Percentiles rank a stretch among this genome's conserved stretches.
Evolutionary conservation across 2,888 invertebrate species (phyloP).

Genomic region (Ichneumoninae sp.): DNA sequence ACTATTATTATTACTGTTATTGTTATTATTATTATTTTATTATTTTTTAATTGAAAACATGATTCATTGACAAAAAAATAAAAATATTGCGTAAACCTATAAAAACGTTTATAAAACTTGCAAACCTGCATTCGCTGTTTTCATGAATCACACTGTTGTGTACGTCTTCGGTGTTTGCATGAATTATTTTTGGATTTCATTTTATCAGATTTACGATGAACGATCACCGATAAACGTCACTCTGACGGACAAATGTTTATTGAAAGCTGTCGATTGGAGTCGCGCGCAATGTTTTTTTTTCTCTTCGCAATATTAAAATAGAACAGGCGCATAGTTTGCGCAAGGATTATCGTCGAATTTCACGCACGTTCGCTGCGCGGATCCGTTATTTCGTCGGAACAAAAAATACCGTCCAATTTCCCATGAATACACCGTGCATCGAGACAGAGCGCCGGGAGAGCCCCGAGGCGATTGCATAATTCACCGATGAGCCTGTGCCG

Average conservation of each 20-base stretch:
- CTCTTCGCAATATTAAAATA: background rate
- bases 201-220: background rate
- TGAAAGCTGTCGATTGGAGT: background rate
- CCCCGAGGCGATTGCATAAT: slow-evolving; percentile 60
- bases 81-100: too few species aligned
- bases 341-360: background rate
- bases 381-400: slow-evolving; percentile 8
- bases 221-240: background rate
- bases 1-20: too few species aligned
- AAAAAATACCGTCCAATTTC: slow-evolving; percentile 36
- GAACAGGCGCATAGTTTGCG: background rate
- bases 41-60: too few species aligned
- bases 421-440: slow-evolving; percentile 29
- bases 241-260: background rate
- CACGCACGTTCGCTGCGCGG: background rate
- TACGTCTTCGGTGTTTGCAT: background rate
- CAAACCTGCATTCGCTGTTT: too few species aligned
- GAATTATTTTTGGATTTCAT: background rate
- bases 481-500: slow-evolving; percentile 50
- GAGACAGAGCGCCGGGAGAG: slow-evolving; percentile 5
- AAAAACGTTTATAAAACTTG: too few species aligned
- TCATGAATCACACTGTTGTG: too few species aligned
- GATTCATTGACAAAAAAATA: too few species aligned
- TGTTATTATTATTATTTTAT: too few species aligned
- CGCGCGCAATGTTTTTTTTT: background rate